Percentiles rank a stretch among this genome's conserved stretches.
Conservation (phyloP, 2,113 vertebrate genomes). For the Pseudorasbora parva region DNA sequence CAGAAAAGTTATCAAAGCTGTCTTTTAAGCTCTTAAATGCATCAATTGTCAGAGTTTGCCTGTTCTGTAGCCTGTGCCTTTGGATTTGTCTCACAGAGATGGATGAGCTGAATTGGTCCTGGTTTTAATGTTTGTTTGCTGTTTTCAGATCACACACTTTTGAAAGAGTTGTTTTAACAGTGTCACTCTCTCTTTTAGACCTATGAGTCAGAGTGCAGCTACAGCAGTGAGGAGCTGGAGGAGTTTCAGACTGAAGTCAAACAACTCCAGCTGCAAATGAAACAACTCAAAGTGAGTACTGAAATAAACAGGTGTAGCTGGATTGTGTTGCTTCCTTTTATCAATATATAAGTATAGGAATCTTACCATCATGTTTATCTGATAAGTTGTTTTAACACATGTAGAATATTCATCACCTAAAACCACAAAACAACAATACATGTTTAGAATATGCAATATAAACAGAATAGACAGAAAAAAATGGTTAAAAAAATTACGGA, state of each 20-base stretch:
- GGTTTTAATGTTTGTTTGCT: not conserved
- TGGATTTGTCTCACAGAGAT: not conserved
- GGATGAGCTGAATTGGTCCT: not conserved
- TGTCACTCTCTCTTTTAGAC: conserved; percentile 68
- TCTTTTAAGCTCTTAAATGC: conserved; percentile 45
- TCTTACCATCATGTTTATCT: not conserved
- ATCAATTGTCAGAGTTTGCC: conserved; percentile 35
- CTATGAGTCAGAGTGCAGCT: conserved; percentile 78
- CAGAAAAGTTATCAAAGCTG: conserved; percentile 39
- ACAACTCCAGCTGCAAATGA: conserved; percentile 82
- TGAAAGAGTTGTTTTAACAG: not conserved
- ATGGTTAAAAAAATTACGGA: no score
- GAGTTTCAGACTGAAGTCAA: conserved; percentile 83
- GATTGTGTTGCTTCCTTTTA: not conserved
- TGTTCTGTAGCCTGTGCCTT: not conserved
- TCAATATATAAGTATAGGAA: not conserved
- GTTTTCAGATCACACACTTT: not conserved
- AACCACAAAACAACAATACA: no score
- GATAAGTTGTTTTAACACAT: no score
- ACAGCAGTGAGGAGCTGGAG: conserved; percentile 82
- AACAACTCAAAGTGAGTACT: conserved; percentile 81
- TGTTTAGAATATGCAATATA: no score
- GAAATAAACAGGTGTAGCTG: not conserved
- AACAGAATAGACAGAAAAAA: no score
- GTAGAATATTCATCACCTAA: no score